These are phyloP conservation scores for Eonycteris spelaea DNA, from an alignment of 2,113 vertebrate species.

Conservation along the genomic window DNA sequence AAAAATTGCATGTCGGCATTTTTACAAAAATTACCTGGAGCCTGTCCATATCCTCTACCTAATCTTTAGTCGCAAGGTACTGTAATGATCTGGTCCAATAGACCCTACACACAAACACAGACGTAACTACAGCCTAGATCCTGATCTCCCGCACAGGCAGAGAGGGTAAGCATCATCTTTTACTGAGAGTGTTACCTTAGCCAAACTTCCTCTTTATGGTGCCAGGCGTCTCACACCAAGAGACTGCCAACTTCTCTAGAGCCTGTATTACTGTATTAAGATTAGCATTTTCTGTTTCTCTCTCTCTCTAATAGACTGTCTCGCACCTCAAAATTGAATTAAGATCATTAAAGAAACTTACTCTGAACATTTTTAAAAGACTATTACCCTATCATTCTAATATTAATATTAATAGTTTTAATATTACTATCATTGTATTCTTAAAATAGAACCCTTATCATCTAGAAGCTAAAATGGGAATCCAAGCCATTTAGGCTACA, in stretches of 20 bases:
- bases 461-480: neutral
- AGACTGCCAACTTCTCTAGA: neutral
- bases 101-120: neutral
- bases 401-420: neutral
- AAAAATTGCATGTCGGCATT: neutral
- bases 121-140: neutral
- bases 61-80: neutral
- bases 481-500: neutral
- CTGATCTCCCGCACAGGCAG: neutral
- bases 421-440: neutral
- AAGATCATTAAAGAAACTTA: neutral
- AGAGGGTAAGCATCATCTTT: neutral
- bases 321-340: slow-evolving; percentile 7
- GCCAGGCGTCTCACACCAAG: neutral
- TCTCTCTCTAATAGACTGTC: neutral
- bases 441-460: neutral
- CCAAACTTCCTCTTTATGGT: neutral
- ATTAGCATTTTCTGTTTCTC: neutral
- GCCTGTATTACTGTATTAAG: neutral
- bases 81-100: neutral
- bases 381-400: neutral
- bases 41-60: neutral
- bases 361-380: neutral
- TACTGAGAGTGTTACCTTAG: neutral
- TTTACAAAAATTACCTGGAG: neutral